A percentile compares a stretch with the other conserved stretches of the same genome.
phyloP scores from a whole-genome alignment of 2,113 vertebrate genomes.

The Cardinalis cardinalis region DNA sequence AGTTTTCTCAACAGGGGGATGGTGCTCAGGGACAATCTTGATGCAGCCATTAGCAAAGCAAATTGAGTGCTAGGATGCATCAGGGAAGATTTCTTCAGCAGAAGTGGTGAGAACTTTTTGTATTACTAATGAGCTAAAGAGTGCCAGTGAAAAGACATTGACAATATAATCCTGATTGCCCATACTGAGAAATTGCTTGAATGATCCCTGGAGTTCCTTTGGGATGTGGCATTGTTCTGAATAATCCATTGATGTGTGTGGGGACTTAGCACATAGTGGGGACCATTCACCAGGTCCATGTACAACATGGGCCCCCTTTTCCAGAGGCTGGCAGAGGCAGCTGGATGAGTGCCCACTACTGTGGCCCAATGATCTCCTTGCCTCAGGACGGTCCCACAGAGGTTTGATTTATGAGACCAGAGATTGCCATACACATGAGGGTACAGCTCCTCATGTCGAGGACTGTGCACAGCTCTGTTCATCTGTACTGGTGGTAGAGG shows the following conservation, averaged over 20 bases:
- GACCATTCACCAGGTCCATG: not conserved
- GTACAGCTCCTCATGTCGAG: not conserved
- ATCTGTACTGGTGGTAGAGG: not conserved
- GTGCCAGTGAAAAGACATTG: not conserved
- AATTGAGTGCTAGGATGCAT: not conserved
- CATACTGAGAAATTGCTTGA: not conserved
- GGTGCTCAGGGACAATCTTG: not conserved
- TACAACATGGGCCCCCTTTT: not conserved
- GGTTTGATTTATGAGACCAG: not conserved
- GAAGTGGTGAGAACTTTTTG: not conserved
- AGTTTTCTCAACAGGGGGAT: not conserved
- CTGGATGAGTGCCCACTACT: not conserved
- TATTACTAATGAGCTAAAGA: not conserved
- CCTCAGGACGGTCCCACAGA: accelerated
- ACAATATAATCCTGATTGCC: not conserved
- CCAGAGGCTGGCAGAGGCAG: not conserved
- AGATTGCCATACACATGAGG: not conserved
- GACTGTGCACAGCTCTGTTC: not conserved
- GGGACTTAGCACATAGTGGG: not conserved
- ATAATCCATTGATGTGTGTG: not conserved
- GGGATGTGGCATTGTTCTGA: not conserved
- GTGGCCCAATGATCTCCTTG: not conserved
- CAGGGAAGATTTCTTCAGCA: not conserved
- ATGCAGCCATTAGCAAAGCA: not conserved
- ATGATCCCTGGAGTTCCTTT: not conserved